Conservation (phyloP, 53 echinoderm and acorn worm species). For the Antedon mediterranea region DNA sequence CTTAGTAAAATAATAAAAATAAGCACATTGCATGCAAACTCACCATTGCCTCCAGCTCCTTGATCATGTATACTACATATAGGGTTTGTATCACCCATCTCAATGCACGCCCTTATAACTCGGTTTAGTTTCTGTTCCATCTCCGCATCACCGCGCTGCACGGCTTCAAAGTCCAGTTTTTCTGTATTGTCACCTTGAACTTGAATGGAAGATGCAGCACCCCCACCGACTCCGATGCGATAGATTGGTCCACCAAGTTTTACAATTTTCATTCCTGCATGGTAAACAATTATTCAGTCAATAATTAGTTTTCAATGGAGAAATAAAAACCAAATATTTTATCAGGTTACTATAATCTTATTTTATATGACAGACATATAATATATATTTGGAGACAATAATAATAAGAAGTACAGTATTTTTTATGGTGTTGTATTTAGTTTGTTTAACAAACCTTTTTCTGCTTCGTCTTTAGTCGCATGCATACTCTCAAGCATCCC, state of each 20-base stretch:
- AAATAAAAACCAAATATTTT: too few relatives aligned
- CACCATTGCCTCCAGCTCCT: constrained; percentile 96
- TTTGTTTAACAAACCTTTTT: constrained; percentile 24
- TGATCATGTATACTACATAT: constrained; percentile 96
- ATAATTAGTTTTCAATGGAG: too few relatives aligned
- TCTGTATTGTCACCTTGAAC: constrained; percentile 94
- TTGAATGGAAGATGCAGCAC: constrained; percentile 96
- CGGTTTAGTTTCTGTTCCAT: constrained; percentile 98
- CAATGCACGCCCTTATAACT: constrained; percentile 83
- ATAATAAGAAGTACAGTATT: too few relatives aligned
- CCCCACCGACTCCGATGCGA: constrained; percentile 92
- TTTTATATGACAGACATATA: not conserved
- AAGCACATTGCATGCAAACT: too few relatives aligned
- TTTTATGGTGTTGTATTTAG: too few relatives aligned
- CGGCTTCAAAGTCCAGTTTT: constrained; percentile 90
- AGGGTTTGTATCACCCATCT: constrained; percentile 57
- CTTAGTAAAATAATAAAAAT: too few relatives aligned
- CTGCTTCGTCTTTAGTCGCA: constrained; percentile 47
- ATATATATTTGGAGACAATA: too few relatives aligned
- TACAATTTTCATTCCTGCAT: constrained; percentile 76
- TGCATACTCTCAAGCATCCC: constrained; percentile 64
- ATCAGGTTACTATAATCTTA: not conserved
- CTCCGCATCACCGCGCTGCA: constrained; percentile 94
- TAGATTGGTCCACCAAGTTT: constrained; percentile 92
- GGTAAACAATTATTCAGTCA: not conserved